These are phyloP conservation scores for Drosophila watanabei DNA, from an alignment of 1,140 invertebrate species.

Conservation along the genomic window DNA sequence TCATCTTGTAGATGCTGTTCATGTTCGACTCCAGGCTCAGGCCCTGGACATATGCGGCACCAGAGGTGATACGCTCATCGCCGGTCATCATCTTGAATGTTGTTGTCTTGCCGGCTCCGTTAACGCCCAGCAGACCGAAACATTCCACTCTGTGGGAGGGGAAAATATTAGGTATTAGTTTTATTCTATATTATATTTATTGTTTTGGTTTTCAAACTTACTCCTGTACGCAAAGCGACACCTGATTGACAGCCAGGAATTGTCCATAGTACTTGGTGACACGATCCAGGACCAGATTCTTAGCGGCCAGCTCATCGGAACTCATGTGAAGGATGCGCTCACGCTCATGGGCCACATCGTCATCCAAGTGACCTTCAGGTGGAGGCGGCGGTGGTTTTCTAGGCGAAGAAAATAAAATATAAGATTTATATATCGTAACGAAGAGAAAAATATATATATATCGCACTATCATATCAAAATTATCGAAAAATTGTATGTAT, in stretches of 20 bases:
- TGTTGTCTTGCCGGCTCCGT: slow-evolving; percentile 95
- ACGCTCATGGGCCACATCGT: slow-evolving; percentile 85
- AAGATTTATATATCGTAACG: too few relatives aligned
- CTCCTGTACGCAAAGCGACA: slow-evolving; percentile 87
- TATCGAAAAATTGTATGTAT: too few relatives aligned
- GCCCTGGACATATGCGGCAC: slow-evolving; percentile 87
- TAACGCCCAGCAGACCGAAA: slow-evolving; percentile 95
- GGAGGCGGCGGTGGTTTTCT: slow-evolving; percentile 61
- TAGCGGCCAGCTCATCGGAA: slow-evolving; percentile 35
- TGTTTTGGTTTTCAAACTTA: slow-evolving; percentile 37
- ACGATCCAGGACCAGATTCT: slow-evolving; percentile 86
- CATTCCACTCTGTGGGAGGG: slow-evolving; percentile 89
- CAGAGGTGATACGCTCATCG: slow-evolving; percentile 88
- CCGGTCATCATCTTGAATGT: slow-evolving; percentile 97
- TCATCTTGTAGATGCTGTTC: slow-evolving; percentile 87
- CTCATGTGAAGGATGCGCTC: slow-evolving; percentile 70
- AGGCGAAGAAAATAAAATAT: neutral
- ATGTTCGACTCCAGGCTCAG: slow-evolving; percentile 87
- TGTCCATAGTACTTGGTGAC: slow-evolving; percentile 89
- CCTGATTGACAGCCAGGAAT: slow-evolving; percentile 89
- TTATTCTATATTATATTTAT: neutral
- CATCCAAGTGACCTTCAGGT: slow-evolving; percentile 68
- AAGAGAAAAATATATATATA: too few relatives aligned
- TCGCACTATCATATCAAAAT: too few relatives aligned
- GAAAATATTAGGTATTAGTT: neutral